phyloP scores from a whole-genome alignment of 2,797 vertebrate genomes.

The Coregonus ussuriensis region DNA sequence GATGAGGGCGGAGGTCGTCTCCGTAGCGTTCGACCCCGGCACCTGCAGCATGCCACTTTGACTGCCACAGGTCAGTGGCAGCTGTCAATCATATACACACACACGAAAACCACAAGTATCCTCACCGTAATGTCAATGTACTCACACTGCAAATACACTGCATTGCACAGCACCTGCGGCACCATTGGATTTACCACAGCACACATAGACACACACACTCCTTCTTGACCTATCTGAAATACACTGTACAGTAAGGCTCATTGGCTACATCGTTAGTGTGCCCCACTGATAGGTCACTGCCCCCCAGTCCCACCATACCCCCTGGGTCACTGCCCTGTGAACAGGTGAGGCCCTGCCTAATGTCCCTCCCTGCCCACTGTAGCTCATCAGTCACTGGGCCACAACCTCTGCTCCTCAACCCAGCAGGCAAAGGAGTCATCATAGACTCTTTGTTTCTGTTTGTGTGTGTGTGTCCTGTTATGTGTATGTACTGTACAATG shows the following conservation, averaged over 20 bases:
- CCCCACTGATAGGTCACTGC: constrained; percentile 13
- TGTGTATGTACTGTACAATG: constrained; percentile 19
- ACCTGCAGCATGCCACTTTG: constrained; percentile 77
- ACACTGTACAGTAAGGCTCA: constrained; percentile 13
- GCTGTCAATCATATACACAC: constrained; percentile 79
- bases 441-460: neutral
- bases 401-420: constrained; percentile 64
- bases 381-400: constrained; percentile 38
- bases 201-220: neutral
- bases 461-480: constrained; percentile 15
- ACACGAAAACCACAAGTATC: constrained; percentile 18
- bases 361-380: constrained; percentile 40
- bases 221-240: constrained; percentile 4
- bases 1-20: constrained; percentile 81
- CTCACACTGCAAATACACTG: constrained; percentile 19
- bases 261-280: neutral
- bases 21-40: constrained; percentile 78
- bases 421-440: constrained; percentile 38
- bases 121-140: neutral
- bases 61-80: constrained; percentile 79
- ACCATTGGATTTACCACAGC: constrained; percentile 16
- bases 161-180: constrained; percentile 7
- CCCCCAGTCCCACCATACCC: constrained; percentile 24
- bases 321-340: constrained; percentile 37
- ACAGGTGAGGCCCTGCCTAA: constrained; percentile 43